These are phyloP conservation scores for Brachyptera putata DNA, from an alignment of 2,888 invertebrate genomes.

Conservation along the genomic window DNA sequence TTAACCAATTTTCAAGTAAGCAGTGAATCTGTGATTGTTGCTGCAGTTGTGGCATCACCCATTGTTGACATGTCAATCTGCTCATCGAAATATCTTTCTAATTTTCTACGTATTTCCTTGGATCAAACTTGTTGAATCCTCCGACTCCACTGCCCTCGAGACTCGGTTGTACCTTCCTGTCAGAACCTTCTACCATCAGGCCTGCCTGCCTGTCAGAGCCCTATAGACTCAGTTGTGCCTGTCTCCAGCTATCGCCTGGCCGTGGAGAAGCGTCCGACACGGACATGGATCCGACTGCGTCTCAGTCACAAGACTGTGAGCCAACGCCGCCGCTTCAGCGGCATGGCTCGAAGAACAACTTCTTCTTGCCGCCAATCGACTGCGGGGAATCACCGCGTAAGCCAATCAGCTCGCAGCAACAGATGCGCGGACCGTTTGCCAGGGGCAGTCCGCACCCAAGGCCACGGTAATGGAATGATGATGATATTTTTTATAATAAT, in stretches of 20 bases:
- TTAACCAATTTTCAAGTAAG: too few species aligned
- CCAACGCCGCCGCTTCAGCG: conserved; percentile 79
- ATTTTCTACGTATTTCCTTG: too few species aligned
- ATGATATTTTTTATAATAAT: too few species aligned
- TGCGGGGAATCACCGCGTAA: conserved; percentile 50
- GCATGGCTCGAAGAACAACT: conserved; percentile 80
- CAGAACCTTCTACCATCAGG: background rate
- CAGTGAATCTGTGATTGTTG: too few species aligned
- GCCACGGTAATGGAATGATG: conserved; percentile 51
- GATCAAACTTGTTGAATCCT: too few species aligned
- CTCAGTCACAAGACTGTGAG: conserved; percentile 89
- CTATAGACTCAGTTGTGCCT: background rate
- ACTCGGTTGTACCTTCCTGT: background rate
- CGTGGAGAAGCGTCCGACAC: conserved; percentile 72
- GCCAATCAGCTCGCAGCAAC: conserved; percentile 48
- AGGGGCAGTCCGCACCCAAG: conserved; percentile 79
- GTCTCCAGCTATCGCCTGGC: conserved; percentile 70
- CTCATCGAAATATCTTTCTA: too few species aligned
- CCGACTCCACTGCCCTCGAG: too few species aligned
- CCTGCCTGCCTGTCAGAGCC: background rate
- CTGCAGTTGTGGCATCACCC: too few species aligned
- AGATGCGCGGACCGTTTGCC: conserved; percentile 55
- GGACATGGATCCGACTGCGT: conserved; percentile 84
- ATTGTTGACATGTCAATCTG: too few species aligned
- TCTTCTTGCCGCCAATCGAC: conserved; percentile 72